Percentiles rank a stretch among this genome's conserved stretches.
These are phyloP conservation scores for Todiramphus saurophagus DNA, from an alignment of 2,113 vertebrate species.

Conservation along the genomic window DNA sequence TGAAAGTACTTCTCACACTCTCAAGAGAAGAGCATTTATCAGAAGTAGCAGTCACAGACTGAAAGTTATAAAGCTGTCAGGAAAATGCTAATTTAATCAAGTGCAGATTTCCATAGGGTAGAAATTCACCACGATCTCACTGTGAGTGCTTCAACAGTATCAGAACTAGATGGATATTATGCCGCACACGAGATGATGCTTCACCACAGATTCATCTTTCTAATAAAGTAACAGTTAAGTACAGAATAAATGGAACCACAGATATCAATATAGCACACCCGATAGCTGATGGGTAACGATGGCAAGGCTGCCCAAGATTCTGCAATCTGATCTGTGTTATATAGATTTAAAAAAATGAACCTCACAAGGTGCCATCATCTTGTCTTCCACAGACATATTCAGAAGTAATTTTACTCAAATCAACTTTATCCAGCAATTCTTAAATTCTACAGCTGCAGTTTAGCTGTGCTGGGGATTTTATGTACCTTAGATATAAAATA, in stretches of 20 bases:
- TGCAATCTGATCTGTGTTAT: neutral
- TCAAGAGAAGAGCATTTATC: conserved; percentile 12
- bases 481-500: neutral
- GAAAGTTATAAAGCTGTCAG: conserved; percentile 20
- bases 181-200: neutral
- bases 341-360: neutral
- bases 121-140: neutral
- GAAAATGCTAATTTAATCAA: conserved; percentile 58
- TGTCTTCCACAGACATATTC: neutral
- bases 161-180: neutral
- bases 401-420: neutral
- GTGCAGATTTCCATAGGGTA: neutral
- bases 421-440: neutral
- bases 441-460: neutral
- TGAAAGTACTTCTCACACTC: neutral
- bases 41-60: neutral
- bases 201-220: neutral
- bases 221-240: neutral
- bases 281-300: neutral
- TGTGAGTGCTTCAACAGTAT: neutral
- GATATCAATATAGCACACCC: neutral
- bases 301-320: neutral
- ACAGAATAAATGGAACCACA: neutral
- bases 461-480: neutral
- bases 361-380: neutral